phyloP scores from a whole-genome alignment of 2,888 invertebrate species.

The Amblyjoppa proteus region DNA sequence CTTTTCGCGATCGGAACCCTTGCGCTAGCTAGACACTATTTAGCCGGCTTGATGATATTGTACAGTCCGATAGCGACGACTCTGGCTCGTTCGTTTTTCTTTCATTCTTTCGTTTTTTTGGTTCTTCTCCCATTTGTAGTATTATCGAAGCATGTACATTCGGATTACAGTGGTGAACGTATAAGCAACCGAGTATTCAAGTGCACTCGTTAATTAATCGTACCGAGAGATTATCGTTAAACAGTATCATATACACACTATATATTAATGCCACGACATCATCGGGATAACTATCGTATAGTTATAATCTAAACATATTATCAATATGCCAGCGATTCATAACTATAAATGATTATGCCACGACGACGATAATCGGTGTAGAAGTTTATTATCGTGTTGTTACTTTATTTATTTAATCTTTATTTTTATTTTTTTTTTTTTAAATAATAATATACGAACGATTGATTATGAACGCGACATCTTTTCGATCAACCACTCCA shows the following conservation, averaged over 20 bases:
- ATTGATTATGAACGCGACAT: slow-evolving; percentile 25
- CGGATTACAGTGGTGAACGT: neutral
- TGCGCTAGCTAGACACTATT: neutral
- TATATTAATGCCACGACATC: slow-evolving; percentile 21
- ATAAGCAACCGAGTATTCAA: slow-evolving; percentile 6
- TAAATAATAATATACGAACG: neutral
- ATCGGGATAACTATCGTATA: slow-evolving; percentile 52
- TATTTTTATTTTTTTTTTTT: neutral
- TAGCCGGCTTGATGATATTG: neutral
- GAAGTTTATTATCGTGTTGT: slow-evolving; percentile 21
- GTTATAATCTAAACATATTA: slow-evolving; percentile 59
- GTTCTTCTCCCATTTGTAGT: neutral
- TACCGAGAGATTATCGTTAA: slow-evolving; percentile 4
- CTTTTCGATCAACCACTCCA: neutral
- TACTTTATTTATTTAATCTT: slow-evolving; percentile 7
- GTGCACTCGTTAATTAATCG: slow-evolving; percentile 8
- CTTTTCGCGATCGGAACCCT: neutral
- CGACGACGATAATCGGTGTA: slow-evolving; percentile 40
- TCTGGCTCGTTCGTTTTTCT: neutral
- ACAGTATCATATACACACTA: slow-evolving; percentile 2
- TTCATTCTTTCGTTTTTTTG: neutral
- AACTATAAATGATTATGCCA: slow-evolving; percentile 53
- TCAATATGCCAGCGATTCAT: slow-evolving; percentile 51
- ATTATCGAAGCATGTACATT: slow-evolving; percentile 10
- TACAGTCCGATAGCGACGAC: neutral